Base-by-base conservation (phyloP, 2,113 vertebrate genomes). In the Pachypanchax playfairii region DNA sequence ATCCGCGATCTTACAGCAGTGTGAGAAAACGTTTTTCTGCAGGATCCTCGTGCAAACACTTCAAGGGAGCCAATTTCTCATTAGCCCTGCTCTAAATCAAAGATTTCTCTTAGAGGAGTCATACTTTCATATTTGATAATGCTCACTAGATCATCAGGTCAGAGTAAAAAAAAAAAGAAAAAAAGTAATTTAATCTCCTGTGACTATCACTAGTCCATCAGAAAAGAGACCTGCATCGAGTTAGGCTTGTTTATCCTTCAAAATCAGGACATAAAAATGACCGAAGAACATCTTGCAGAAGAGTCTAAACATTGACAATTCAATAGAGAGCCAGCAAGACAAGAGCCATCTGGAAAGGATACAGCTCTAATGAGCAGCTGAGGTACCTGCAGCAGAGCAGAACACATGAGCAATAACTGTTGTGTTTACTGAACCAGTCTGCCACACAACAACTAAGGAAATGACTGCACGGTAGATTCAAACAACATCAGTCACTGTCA, bases 261-360 rank as follows among this genome's bases (percentile, higher is more conserved):
- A 44, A 74, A 70, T 65, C 54, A 58, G 63, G 76, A 82, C 57
- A 51, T 41, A 50, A 65, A 80, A 85, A 65, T 55, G 73, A 52
- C 59, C 58, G 73, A 66, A 77, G 64, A 82, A 74, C 68, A 82
- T 60, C 80, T 71, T 54, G 50, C 63, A 44, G 56, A 39, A 65
- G 57, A 63, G 73, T 83, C 43, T 56, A 61, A 83, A 82, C 64
- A 54, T 31, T 46, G 73, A 66, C 87, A 89, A 88, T 87, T 88
- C 72, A 89, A 88, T 84, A 66, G 79, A 82, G 79, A 65, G 15
- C 15, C 57, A 41, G 48, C 29, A 61, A 65, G 53, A 71, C 72
- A 64, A 75, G 61, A 75, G 88, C 90, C 89, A 89, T 91, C 87
- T 87, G 86, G 88, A 89, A 81, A 77, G 83, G 82, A 85, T 79